phyloP scores from a whole-genome alignment of 2,113 vertebrate genomes.

The Alexandromys fortis region DNA sequence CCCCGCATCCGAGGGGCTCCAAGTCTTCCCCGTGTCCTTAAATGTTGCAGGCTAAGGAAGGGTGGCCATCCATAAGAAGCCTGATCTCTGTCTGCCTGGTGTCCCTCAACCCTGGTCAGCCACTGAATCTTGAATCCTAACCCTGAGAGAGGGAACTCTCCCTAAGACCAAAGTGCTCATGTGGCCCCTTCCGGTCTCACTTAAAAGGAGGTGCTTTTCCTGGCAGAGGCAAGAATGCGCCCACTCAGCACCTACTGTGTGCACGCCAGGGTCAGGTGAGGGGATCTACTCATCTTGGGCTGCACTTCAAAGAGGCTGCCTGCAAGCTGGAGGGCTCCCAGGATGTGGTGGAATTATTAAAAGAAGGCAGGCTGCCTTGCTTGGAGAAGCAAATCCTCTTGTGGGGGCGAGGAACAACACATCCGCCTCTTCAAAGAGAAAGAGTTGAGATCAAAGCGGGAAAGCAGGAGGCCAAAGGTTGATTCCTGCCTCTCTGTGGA shows the following conservation, averaged over 20 bases:
- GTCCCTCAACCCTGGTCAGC: background rate
- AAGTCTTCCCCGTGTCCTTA: background rate
- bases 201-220: background rate
- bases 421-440: constrained; percentile 59
- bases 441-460: background rate
- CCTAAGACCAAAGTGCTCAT: background rate
- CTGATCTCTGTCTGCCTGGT: background rate
- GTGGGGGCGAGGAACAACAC: background rate
- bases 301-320: constrained; percentile 54
- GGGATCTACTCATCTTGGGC: background rate
- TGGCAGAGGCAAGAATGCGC: background rate
- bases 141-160: background rate
- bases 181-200: background rate
- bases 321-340: constrained; percentile 48
- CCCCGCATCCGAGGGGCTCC: background rate
- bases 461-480: background rate
- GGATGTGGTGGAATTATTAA: constrained; percentile 44
- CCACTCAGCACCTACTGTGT: background rate
- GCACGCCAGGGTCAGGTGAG: background rate
- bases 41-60: background rate
- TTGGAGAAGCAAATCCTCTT: constrained; percentile 47
- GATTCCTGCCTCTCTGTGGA: background rate
- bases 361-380: constrained; percentile 33
- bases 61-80: background rate
- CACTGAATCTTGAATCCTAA: background rate